Evolutionary conservation across 2,888 invertebrate genomes (phyloP), one percentile per base, ranked within the genome.

Genomic region (Trissoscelio sp.): DNA sequence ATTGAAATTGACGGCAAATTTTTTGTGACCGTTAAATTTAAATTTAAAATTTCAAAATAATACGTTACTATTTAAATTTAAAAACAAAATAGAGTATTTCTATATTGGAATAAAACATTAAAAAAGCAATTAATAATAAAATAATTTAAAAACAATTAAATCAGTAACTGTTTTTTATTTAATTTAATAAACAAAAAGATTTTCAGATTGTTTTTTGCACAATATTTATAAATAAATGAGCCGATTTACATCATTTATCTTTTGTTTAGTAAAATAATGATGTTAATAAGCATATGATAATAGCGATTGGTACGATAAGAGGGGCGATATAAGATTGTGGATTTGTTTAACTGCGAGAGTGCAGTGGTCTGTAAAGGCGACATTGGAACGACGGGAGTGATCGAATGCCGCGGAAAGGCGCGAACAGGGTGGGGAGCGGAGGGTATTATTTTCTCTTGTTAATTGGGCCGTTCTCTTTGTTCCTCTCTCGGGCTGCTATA

Each of bases 391-490:
- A 48, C 20, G 14, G 9, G 9, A 11, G 31, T 14, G 20, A 62
- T 37, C 42, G 53, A 67, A 42, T 42, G 53, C 42, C 53, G 53
- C 3, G 53, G 53, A 55, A 67, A 67, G 67, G 31, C 53, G 53
- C 18, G 28, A 53, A 16, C 6, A 9, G 5, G 34, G 34, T 12
- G 22, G 44, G 37, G 24, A 22, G 14, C 48, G 51, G 39, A 24
- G 55, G 42, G 42, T 42, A 67, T 67, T 67, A 67, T 67, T 67
- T 67, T 67, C 55, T 67, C 55, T 42, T 55, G 67, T 67, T 67
- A 67, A 67, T 67, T 67, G 46, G 67, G 67, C 67, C 53, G 55
- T 53, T 55, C 67, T 67, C 67, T 67, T 67, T 67, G 66, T 66
- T 67, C 67, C 46, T 42, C 53, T 28, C 28, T 31, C 34, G n/a